Evolutionary conservation across 2,888 invertebrate genomes (phyloP), one percentile per base, ranked within the genome.

Genomic region (Nowickia ferox): DNA sequence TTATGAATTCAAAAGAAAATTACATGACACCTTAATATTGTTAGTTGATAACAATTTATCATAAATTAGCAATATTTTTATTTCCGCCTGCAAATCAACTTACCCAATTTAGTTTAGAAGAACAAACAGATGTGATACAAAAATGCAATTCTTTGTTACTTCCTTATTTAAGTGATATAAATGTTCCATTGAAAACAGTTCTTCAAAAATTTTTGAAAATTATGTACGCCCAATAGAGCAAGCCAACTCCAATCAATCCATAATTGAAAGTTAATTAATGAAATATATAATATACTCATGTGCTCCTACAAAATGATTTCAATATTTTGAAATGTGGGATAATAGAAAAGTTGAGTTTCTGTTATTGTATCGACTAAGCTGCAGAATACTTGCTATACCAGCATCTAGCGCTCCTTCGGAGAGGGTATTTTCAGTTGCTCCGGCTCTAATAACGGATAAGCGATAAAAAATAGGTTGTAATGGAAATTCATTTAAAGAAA

Each of bases 61-160:
- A 82, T 65, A 82, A 71, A 76, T 17, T 81, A 68, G 75, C 75
- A 13, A 68, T 75, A 75, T 75, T 81, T 81, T 81, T 81, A 55
- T 81, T 75, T 75, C 75, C 75, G 15, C 75, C 75, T 9, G 42
- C 75, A n/a, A 75, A 84, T 68, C 38, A 78, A 66, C 59, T 83
- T 22, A 77, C 57, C 17, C 77, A 72, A 68, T 84, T 84, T 78
- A 72, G 51, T 51, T 38, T 53, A 44, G 44, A 78, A 72, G 72
- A 78, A 15, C 66, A 78, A 74, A 53, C 40, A 38, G 77, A 74
- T 69, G 19, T 78, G 22, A 53, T 55, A 38, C 42, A 1, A 11
- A 53, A 77, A 40, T 46, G 46, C 11, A 71, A 76, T 75, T 81
- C 61, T 8, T 81, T 81, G 40, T 51, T 83, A 51, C n/a, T 61